Evolutionary conservation across 1,140 invertebrate species (phyloP).

Genomic region (Galleria mellonella): DNA sequence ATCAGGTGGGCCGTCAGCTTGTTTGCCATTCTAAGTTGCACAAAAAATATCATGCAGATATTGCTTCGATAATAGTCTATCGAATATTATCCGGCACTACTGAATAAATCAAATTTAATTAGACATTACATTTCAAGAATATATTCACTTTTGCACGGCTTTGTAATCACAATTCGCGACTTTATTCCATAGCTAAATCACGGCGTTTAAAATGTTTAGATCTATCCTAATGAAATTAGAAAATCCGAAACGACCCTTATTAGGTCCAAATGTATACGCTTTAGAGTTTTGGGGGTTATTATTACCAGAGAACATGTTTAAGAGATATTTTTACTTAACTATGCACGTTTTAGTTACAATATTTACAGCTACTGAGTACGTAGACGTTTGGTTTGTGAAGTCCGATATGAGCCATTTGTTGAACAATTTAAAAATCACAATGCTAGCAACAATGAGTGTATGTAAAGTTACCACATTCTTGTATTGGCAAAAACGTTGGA

Average conservation of each 20-base stretch:
- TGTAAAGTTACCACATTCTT: conserved; percentile 46
- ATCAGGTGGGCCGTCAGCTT: too few species aligned
- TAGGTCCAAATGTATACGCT: conserved; percentile 49
- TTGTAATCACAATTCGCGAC: neutral
- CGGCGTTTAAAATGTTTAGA: conserved; percentile 5
- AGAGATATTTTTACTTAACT: conserved; percentile 37
- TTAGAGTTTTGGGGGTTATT: conserved; percentile 55
- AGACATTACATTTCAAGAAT: neutral
- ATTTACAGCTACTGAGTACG: conserved; percentile 45
- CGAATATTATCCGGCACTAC: neutral
- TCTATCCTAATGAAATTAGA: conserved; percentile 39
- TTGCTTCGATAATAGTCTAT: too few species aligned
- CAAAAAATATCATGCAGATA: too few species aligned
- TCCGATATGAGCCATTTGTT: conserved; percentile 42
- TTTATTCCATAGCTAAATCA: neutral
- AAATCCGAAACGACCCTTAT: conserved; percentile 35
- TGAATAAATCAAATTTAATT: neutral
- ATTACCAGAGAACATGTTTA: conserved; percentile 32
- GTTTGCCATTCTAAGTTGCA: too few species aligned
- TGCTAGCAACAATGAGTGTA: conserved; percentile 49
- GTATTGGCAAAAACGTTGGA: conserved; percentile 46
- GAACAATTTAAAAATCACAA: conserved; percentile 55
- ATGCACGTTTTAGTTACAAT: conserved; percentile 41
- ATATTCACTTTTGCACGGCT: neutral
- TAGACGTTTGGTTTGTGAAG: conserved; percentile 54